Percentiles rank a stretch among this genome's conserved stretches.
phyloP scores from a whole-genome alignment of 2,113 vertebrate species.

The Choloepus hoffmanni region DNA sequence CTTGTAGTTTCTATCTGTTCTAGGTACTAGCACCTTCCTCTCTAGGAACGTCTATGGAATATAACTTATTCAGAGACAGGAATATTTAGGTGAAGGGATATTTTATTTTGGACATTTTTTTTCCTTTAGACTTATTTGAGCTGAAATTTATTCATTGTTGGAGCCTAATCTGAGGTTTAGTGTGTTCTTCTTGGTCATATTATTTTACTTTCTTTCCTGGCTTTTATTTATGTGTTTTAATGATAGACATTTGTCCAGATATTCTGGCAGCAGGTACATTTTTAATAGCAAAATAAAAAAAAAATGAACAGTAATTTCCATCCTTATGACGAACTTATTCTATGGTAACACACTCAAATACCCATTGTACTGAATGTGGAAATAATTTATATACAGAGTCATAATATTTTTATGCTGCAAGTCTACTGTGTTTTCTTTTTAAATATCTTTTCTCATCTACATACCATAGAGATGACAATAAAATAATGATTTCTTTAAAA shows the following conservation, averaged over 20 bases:
- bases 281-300: conserved; percentile 68
- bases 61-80: not conserved
- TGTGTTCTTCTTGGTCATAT: conserved; percentile 60
- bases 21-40: not conserved
- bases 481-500: conserved; percentile 78
- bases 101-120: conserved; percentile 15
- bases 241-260: conserved; percentile 71
- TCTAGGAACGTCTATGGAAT: not conserved
- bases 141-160: conserved; percentile 53
- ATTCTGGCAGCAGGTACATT: conserved; percentile 68
- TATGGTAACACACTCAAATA: conserved; percentile 55
- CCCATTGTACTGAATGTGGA: conserved; percentile 47
- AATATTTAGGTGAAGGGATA: conserved; percentile 10
- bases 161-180: not conserved
- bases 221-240: conserved; percentile 75
- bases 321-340: conserved; percentile 60
- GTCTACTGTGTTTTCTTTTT: conserved; percentile 72
- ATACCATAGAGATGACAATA: conserved; percentile 71
- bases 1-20: not conserved
- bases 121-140: conserved; percentile 52
- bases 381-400: conserved; percentile 67
- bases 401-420: conserved; percentile 58
- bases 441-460: conserved; percentile 76
- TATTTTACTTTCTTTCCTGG: conserved; percentile 67
- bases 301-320: conserved; percentile 52